Evolutionary conservation across 2,113 vertebrate species (phyloP), one percentile per base, ranked within the genome.

Genomic region (Uropsilus gracilis): DNA sequence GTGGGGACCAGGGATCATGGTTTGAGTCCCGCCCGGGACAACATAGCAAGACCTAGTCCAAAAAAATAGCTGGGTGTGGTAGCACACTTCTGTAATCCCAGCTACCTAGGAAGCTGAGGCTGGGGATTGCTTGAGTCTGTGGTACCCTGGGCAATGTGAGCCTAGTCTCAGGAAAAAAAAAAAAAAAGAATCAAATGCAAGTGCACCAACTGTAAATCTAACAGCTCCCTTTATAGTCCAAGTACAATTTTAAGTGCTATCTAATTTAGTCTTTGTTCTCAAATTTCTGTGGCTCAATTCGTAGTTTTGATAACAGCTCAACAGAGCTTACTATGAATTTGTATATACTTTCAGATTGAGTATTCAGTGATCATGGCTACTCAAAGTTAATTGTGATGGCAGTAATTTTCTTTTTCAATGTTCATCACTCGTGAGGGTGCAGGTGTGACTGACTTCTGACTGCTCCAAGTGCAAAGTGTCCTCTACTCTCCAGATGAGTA

Each of bases 331-430:
- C 71, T 48, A 20, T 39, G 18, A 55, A 80, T 90, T 86, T 88
- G 37, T 68, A 61, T 66, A 63, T 53, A 63, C 71, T 30, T n/a
- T 94, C 68, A 81, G 82, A 64, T 8, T 42, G 46, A 91, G 46
- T 46, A 46, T 68, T 94, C 75, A 78, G 3, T 75, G 44, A 87
- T 73, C 44, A 55, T 53, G 50, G 48, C 75, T 96, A 37, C 0
- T 91, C 91, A 89, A 95, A 75, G 89, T 94, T 96, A 95, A 94
- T 85, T 89, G 50, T 96, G 94, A 97, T 66, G 91, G 84, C 28
- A 69, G 76, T 69, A 57, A 87, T 95, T 97, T 30, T 87, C 89
- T 78, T 18, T 94, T 95, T 96, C 89, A 69, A 24, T 44, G 48
- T 42, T 95, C 48, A 48, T 77, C 66, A 59, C 81, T 90, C 39